Conservation (phyloP, 2,888 invertebrate species). For the Orgyia antiqua region DNA sequence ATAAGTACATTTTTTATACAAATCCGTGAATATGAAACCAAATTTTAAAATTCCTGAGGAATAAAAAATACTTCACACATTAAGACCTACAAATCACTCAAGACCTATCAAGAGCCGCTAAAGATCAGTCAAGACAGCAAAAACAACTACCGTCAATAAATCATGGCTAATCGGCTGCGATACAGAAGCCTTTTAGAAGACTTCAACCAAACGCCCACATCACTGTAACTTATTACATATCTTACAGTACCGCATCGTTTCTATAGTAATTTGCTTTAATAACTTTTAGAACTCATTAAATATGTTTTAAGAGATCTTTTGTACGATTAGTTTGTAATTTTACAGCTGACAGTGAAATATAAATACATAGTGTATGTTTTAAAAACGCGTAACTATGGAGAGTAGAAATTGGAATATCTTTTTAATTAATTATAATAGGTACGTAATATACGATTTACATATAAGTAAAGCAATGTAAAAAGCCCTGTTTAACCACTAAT, state of each 20-base stretch:
- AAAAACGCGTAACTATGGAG: too few species aligned
- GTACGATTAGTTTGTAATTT: slow-evolving; percentile 25
- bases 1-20: too few species aligned
- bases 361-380: slow-evolving; percentile 2
- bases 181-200: slow-evolving; percentile 59
- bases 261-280: slow-evolving; percentile 66
- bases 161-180: slow-evolving; percentile 54
- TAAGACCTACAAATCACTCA: slow-evolving; percentile 23
- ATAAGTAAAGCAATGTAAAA: too few species aligned
- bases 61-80: slow-evolving; percentile 15
- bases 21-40: too few species aligned
- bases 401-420: too few species aligned
- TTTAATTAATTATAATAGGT: too few species aligned
- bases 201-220: slow-evolving; percentile 38
- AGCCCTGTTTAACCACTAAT: too few species aligned
- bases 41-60: background rate
- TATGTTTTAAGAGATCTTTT: slow-evolving; percentile 41
- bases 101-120: slow-evolving; percentile 15
- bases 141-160: slow-evolving; percentile 45
- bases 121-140: slow-evolving; percentile 25
- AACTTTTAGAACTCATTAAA: slow-evolving; percentile 65
- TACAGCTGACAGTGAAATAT: slow-evolving; percentile 9
- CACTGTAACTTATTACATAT: slow-evolving; percentile 50
- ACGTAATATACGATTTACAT: too few species aligned
- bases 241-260: slow-evolving; percentile 49